These are phyloP conservation scores for Dermatophagoides farinae DNA, from an alignment of 1,140 invertebrate species.

Conservation along the genomic window DNA sequence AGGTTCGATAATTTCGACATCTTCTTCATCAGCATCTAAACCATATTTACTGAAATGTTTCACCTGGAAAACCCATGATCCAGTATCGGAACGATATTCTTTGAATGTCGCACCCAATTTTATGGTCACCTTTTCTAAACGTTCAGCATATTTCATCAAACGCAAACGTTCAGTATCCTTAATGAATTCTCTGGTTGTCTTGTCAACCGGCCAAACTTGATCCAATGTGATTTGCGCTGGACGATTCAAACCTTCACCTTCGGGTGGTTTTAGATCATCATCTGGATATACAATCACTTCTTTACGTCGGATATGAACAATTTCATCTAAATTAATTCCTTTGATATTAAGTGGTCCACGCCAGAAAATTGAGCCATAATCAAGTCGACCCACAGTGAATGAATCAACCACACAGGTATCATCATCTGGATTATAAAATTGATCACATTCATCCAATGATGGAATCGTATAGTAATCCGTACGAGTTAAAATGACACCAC, in stretches of 20 bases:
- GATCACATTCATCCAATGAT: slow-evolving; percentile 45
- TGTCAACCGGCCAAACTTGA: slow-evolving; percentile 80
- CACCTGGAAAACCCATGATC: slow-evolving; percentile 75
- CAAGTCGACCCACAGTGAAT: slow-evolving; percentile 66
- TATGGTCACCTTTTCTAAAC: slow-evolving; percentile 55
- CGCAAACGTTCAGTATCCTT: slow-evolving; percentile 50
- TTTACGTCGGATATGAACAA: slow-evolving; percentile 42
- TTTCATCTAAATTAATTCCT: slow-evolving; percentile 65
- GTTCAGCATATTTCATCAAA: slow-evolving; percentile 66
- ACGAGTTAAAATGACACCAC: slow-evolving; percentile 26
- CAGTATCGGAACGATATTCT: slow-evolving; percentile 81
- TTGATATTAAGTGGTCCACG: slow-evolving; percentile 66
- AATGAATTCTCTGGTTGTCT: slow-evolving; percentile 53
- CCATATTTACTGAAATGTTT: slow-evolving; percentile 50
- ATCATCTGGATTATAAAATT: slow-evolving; percentile 36
- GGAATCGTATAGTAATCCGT: slow-evolving; percentile 72
- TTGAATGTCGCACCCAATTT: slow-evolving; percentile 74
- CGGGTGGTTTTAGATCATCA: slow-evolving; percentile 43
- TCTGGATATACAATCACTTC: slow-evolving; percentile 44
- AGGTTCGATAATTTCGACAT: slow-evolving; percentile 32
- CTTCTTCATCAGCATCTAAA: slow-evolving; percentile 68
- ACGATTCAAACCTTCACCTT: slow-evolving; percentile 70
- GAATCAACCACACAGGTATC: slow-evolving; percentile 65
- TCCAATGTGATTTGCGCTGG: slow-evolving; percentile 76
- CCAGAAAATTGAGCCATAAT: slow-evolving; percentile 81